Conservation (phyloP, 2,888 invertebrate genomes). For the Perithous albicinctus region DNA sequence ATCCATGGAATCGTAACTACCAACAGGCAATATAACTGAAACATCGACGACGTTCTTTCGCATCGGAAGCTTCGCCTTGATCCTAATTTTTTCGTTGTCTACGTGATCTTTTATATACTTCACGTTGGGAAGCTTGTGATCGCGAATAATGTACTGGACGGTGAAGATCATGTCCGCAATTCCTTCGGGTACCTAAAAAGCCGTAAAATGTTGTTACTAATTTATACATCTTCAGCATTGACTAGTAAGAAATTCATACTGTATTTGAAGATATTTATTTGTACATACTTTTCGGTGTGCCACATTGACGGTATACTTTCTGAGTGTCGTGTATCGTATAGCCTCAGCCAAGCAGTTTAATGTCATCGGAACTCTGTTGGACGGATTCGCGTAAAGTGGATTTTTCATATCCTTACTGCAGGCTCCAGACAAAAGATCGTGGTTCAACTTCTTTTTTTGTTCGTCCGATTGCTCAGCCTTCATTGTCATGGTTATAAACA, state of each 20-base stretch:
- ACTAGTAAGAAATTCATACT: no score
- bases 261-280: constrained; percentile 18
- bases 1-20: constrained; percentile 73
- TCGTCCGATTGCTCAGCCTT: constrained; percentile 81
- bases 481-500: constrained; percentile 76
- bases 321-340: constrained; percentile 77
- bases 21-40: constrained; percentile 75
- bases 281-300: constrained; percentile 75
- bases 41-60: constrained; percentile 73
- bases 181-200: constrained; percentile 69
- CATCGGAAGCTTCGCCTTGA: constrained; percentile 75
- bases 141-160: constrained; percentile 5
- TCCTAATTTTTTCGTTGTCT: constrained; percentile 71
- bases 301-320: constrained; percentile 80
- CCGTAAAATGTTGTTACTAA: no score
- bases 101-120: constrained; percentile 69
- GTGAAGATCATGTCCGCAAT: constrained; percentile 64
- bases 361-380: constrained; percentile 73
- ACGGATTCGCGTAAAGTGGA: constrained; percentile 71
- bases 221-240: no score
- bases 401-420: constrained; percentile 73
- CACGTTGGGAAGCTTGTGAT: constrained; percentile 60
- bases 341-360: constrained; percentile 72
- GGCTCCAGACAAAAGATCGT: constrained; percentile 70
- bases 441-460: constrained; percentile 75